A percentile compares a stretch with the other conserved stretches of the same genome.
phyloP scores from a whole-genome alignment of 2,113 vertebrate species.

The Rhynchopsitta pachyrhyncha region DNA sequence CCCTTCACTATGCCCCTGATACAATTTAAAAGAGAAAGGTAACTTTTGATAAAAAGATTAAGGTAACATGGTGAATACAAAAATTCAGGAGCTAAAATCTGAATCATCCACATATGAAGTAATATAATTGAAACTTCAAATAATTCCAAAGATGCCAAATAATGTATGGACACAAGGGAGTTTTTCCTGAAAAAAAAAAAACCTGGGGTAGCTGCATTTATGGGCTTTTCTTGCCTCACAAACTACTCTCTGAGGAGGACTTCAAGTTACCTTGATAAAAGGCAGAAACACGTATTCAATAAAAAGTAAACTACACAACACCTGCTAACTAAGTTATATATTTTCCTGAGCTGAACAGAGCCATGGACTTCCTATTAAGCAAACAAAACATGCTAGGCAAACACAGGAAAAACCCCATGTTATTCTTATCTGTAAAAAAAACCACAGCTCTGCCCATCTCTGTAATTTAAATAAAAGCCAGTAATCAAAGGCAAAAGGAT shows the following conservation, averaged over 20 bases:
- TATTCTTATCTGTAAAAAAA: not conserved
- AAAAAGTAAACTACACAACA: not conserved
- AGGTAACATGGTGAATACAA: not conserved
- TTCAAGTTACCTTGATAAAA: not conserved
- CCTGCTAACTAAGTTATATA: not conserved
- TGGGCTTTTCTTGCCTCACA: not conserved
- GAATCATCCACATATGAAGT: not conserved
- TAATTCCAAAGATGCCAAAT: not conserved
- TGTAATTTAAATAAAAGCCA: not conserved
- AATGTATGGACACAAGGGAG: not conserved
- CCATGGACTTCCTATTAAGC: not conserved
- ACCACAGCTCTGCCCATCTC: not conserved
- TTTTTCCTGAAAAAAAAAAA: not conserved
- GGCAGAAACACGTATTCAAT: not conserved
- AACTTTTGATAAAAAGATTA: not conserved
- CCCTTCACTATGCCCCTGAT: not conserved
- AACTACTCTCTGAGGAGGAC: not conserved
- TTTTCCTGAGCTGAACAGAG: not conserved
- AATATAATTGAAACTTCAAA: not conserved
- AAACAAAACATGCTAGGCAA: not conserved
- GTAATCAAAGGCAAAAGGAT: not conserved
- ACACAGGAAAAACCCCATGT: rapidly evolving
- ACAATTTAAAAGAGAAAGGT: not conserved
- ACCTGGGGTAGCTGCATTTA: not conserved
- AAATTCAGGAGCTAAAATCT: not conserved